Evolutionary conservation across 2,113 vertebrate species (phyloP).

Genomic region (Laterallus jamaicensis): DNA sequence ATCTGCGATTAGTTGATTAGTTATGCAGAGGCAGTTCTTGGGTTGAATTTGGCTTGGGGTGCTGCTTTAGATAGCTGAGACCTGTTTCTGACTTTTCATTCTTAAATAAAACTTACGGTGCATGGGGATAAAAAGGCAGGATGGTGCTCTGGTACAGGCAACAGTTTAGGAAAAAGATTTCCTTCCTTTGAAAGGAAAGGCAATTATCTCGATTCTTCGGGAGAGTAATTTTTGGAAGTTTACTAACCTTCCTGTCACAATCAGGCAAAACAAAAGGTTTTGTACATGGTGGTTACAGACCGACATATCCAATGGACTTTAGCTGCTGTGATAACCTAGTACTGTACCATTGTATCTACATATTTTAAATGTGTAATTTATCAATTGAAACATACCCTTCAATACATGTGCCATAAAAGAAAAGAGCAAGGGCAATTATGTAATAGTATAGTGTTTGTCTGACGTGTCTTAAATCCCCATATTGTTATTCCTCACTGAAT

Average conservation of each 20-base stretch:
- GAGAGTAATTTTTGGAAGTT: slow-evolving; percentile 56
- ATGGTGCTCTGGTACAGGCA: slow-evolving; percentile 1
- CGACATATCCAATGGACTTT: slow-evolving; percentile 15
- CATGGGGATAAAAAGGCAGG: neutral
- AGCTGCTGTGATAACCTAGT: slow-evolving; percentile 43
- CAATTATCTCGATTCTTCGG: slow-evolving; percentile 39
- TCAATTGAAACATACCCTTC: slow-evolving; percentile 73
- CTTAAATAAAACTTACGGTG: neutral
- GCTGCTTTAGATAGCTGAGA: slow-evolving; percentile 21
- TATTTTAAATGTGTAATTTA: slow-evolving; percentile 76
- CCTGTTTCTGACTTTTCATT: neutral
- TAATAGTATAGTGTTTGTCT: slow-evolving; percentile 75
- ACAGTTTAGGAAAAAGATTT: slow-evolving; percentile 24
- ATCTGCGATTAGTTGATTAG: slow-evolving; percentile 9
- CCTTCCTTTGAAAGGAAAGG: slow-evolving; percentile 21
- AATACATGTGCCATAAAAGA: slow-evolving; percentile 72
- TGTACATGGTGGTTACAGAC: slow-evolving; percentile 10
- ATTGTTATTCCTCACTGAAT: slow-evolving; percentile 73
- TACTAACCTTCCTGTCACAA: slow-evolving; percentile 54
- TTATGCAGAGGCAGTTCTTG: neutral
- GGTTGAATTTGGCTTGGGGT: neutral
- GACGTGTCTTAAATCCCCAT: slow-evolving; percentile 72
- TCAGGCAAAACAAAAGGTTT: slow-evolving; percentile 11
- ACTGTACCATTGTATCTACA: slow-evolving; percentile 65
- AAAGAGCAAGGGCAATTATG: slow-evolving; percentile 74